A percentile compares a stretch with the other conserved stretches of the same genome.
Conservation (phyloP, 2,113 vertebrate species). For the Centrocercus urophasianus region DNA sequence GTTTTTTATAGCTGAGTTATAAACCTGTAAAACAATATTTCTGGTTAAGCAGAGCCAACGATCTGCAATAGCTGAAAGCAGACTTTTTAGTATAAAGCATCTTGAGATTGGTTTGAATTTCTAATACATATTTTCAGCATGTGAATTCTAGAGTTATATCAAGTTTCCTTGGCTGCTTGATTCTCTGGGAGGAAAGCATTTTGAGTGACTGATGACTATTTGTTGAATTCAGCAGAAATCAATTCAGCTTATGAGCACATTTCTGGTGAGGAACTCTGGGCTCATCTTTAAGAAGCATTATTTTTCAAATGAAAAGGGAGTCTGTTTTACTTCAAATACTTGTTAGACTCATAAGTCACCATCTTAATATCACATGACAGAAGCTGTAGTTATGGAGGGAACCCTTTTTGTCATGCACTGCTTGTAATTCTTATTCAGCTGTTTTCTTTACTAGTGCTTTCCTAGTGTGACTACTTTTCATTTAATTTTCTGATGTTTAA, state of each 20-base stretch:
- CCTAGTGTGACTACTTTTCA: not conserved
- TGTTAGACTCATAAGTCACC: not conserved
- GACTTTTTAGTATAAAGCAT: slow-evolving; percentile 54
- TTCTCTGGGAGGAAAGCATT: not conserved
- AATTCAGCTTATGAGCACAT: not conserved
- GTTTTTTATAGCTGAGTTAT: slow-evolving; percentile 55
- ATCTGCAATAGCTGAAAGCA: slow-evolving; percentile 55
- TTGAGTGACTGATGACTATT: slow-evolving; percentile 31
- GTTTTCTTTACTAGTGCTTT: not conserved
- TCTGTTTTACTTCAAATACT: not conserved
- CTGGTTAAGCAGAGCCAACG: slow-evolving; percentile 49
- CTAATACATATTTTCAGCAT: slow-evolving; percentile 45
- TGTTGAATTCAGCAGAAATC: slow-evolving; percentile 57
- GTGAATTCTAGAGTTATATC: slow-evolving; percentile 26
- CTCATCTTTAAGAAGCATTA: not conserved
- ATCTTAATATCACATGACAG: not conserved
- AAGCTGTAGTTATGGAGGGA: not conserved
- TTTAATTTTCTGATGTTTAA: not conserved
- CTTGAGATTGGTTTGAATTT: slow-evolving; percentile 61
- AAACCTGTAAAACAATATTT: slow-evolving; percentile 59
- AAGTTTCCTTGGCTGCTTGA: slow-evolving; percentile 4
- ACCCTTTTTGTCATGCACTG: not conserved
- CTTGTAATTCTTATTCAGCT: not conserved
- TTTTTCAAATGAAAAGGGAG: not conserved
- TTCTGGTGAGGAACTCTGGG: not conserved